Percentiles rank a stretch among this genome's conserved stretches.
Conservation (phyloP, 2,113 vertebrate species). For the Ardeotis arabs region DNA sequence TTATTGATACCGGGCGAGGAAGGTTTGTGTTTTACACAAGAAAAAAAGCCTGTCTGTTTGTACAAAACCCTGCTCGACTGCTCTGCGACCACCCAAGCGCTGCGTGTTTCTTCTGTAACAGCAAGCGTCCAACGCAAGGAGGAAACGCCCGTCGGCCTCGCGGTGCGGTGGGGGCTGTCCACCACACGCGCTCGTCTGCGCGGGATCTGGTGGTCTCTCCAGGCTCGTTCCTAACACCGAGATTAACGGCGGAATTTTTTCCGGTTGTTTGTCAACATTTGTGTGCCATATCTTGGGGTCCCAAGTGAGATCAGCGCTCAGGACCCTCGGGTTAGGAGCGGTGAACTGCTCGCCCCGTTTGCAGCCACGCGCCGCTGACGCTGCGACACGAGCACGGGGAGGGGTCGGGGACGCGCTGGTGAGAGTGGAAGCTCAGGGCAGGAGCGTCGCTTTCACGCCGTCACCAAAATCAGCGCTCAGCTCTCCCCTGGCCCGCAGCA, state of each 20-base stretch:
- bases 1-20: neutral
- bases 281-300: fast-evolving
- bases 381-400: fast-evolving
- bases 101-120: neutral
- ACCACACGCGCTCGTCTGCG: fast-evolving
- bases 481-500: neutral
- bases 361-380: neutral
- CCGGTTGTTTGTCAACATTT: fast-evolving
- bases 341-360: neutral
- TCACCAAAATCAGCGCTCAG: neutral
- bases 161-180: fast-evolving
- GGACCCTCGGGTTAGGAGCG: neutral
- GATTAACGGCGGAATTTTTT: neutral
- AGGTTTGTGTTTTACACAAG: neutral
- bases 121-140: neutral
- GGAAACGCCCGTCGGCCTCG: neutral
- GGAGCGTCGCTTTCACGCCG: too few species aligned
- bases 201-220: neutral
- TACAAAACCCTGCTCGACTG: neutral
- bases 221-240: neutral
- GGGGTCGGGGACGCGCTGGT: neutral
- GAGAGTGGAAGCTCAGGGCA: neutral
- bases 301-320: neutral
- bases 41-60: neutral
- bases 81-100: neutral